Base-by-base conservation (phyloP, 2,888 invertebrate species). In the Drosophila leonis region DNA sequence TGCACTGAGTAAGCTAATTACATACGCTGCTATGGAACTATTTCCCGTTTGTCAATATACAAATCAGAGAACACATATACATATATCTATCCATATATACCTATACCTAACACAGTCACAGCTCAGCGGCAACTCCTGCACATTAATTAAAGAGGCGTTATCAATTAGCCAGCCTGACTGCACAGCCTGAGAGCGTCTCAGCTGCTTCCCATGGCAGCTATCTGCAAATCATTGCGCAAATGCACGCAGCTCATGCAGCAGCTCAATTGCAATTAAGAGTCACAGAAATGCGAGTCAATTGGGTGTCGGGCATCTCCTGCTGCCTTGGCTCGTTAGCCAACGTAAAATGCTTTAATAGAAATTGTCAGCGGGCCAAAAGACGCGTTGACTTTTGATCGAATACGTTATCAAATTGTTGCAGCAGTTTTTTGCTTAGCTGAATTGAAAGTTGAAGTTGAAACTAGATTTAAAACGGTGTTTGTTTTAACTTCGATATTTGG, bases 151-250 rank as follows among this genome's bases (percentile, higher is more conserved):
- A 70, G 72, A 79, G 81, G 79, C 78, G 72, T 82, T 83, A 83
- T 84, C 84, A 83, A 83, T 80, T 83, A 77, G 78, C 67, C 65
- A 68, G 42, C 15, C 49, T 48, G 55, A 33, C 42, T 51, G n/a
- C 31, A 46, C n/a, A 29, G 18, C 24, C 46, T 13, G 33, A 24
- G 41, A 49, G 52, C 18, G 46, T 29, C 29, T 44, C 41, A 24
- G 31, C 18, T 27, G 60, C 41, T 71, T 72, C 65, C 75, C 82
- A 78, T 73, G 80, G 61, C 64, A 66, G 65, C 66, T 83, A 86
- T 78, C 83, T 80, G 73, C 73, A 83, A 86, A 88, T 86, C 82
- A 83, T 88, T 73, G 83, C 82, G 75, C 83, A 87, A 87, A 82
- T 79, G 87, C 84, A 87, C 81, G 79, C 84, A 87, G 85, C 80